Percentiles rank a stretch among this genome's conserved stretches.
Conservation (phyloP, 2,888 invertebrate species). For the Steinernema hermaphroditum region DNA sequence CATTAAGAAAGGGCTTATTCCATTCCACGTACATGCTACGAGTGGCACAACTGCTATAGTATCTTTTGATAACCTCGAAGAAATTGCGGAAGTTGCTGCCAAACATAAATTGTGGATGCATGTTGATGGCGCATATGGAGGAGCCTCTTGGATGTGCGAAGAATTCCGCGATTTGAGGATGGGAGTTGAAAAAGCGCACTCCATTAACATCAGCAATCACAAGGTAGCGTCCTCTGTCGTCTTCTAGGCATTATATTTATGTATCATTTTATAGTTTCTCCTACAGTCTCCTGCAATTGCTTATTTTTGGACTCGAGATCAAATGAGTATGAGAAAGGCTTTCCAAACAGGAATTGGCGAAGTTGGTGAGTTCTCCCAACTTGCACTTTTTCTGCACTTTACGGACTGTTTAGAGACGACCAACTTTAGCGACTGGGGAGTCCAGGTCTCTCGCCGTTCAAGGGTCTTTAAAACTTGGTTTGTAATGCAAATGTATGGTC, state of each 20-base stretch:
- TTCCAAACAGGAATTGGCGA: background rate
- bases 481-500: conserved; percentile 86
- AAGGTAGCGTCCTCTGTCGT: background rate
- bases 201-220: conserved; percentile 38
- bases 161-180: conserved; percentile 77
- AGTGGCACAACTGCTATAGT: conserved; percentile 93
- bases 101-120: conserved; percentile 79
- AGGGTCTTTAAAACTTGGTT: conserved; percentile 75
- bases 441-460: conserved; percentile 79
- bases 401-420: too few species aligned
- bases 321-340: conserved; percentile 20
- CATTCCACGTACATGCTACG: conserved; percentile 86
- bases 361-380: too few species aligned
- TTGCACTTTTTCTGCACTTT: too few species aligned
- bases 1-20: conserved; percentile 83
- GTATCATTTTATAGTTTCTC: conserved; percentile 32
- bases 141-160: conserved; percentile 90
- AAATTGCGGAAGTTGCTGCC: conserved; percentile 81
- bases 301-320: conserved; percentile 32
- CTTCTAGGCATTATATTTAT: background rate
- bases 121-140: conserved; percentile 88
- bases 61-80: conserved; percentile 86
- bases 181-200: conserved; percentile 70
- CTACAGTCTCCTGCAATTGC: conserved; percentile 32
- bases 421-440: conserved; percentile 82